Evolutionary conservation across 2,113 vertebrate species (phyloP), one percentile per base, ranked within the genome.

Genomic region (Cepphus grylle): DNA sequence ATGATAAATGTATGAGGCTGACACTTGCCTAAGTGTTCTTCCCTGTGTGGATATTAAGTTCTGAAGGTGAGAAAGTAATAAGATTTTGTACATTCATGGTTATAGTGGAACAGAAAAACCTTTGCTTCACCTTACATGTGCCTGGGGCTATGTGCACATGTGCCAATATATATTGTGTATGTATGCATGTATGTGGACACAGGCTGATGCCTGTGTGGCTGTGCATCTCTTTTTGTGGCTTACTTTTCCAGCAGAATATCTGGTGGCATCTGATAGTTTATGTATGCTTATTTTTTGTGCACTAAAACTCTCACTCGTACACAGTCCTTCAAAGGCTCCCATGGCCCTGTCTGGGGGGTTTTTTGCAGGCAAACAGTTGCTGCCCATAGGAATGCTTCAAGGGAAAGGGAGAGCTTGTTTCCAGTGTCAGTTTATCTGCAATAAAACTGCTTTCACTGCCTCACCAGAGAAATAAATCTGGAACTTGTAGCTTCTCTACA

Each of bases 361-460:
- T 34, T 58, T 76, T 47, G 26, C 50, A 74, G n/a, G 30, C 14
- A 87, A 74, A 70, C 1, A 50, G 27, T 30, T 67, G 12, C 18
- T 91, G 72, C 36, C 55, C 20, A 17, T 4, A 79, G 65, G 56
- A 88, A 90, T 22, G 36, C 69, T 93, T 30, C 38, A 81, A 86
- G 65, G 43, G 11, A 81, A 76, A 81, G 22, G 30, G 7, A 87
- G 56, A 91, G 15, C 10, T 84, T 53, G 34, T 84, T 94, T 72
- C 56, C 70, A 91, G 21, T 76, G 86, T 62, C 73, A 92, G 43
- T 89, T 93, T 94, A 45, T 36, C 66, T 71, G 34, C 61, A 91
- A 36, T 61, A 92, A 88, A 96, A 59, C 36, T 8, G 3, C 15
- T 79, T 91, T 67, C 61, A 45, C 70, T 72, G 43, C 32, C 38